Evolutionary conservation across 1,140 invertebrate genomes (phyloP).

Genomic region (Calephelis virginiensis): DNA sequence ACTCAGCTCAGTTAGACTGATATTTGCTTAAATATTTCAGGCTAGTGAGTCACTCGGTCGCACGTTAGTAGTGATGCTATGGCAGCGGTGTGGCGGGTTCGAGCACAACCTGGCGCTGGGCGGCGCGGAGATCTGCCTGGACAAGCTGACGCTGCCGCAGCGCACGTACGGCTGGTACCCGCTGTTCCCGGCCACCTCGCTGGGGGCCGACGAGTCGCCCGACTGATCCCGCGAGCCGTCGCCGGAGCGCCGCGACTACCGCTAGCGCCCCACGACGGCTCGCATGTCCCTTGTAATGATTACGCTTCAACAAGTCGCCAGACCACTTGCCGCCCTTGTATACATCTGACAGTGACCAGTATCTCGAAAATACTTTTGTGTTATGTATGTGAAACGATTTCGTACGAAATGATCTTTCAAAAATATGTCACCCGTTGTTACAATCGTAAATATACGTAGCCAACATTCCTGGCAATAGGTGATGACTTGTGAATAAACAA

Average conservation of each 20-base stretch:
- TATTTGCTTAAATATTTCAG: conserved; percentile 36
- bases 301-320: conserved; percentile 20
- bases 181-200: conserved; percentile 84
- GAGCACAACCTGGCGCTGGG: conserved; percentile 93
- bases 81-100: conserved; percentile 91
- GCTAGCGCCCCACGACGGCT: conserved; percentile 57
- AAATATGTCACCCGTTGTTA: conserved; percentile 10
- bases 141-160: conserved; percentile 87
- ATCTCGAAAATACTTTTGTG: no score
- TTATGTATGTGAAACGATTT: background rate
- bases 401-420: conserved; percentile 2
- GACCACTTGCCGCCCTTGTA: background rate
- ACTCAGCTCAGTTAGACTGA: no score
- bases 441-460: conserved; percentile 7
- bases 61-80: conserved; percentile 92
- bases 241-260: conserved; percentile 62
- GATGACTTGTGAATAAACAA: conserved; percentile 15
- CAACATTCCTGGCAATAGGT: conserved; percentile 8
- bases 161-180: conserved; percentile 93
- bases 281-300: conserved; percentile 30
- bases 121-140: conserved; percentile 90
- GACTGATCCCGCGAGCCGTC: conserved; percentile 75
- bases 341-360: no score
- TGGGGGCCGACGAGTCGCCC: conserved; percentile 66
- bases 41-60: conserved; percentile 91